These are phyloP conservation scores for Thomomys bottae DNA, from an alignment of 2,113 vertebrate genomes.

Conservation along the genomic window DNA sequence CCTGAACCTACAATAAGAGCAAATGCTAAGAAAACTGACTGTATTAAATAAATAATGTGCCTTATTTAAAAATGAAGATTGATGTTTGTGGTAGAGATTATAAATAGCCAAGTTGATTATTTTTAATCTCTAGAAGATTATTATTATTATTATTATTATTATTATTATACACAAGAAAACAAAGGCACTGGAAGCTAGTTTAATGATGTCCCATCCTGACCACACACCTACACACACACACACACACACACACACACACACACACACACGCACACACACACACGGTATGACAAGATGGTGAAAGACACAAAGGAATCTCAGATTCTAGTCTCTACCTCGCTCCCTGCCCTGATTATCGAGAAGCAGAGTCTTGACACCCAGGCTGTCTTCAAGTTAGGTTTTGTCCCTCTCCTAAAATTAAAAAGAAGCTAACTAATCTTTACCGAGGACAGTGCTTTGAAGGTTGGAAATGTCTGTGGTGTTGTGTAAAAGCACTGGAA, in stretches of 20 bases:
- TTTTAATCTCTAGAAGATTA: not conserved
- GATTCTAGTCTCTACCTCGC: not conserved
- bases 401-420: not conserved
- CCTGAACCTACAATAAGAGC: too few relatives aligned
- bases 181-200: not conserved
- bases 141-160: not conserved
- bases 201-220: not conserved
- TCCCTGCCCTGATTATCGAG: not conserved
- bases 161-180: not conserved
- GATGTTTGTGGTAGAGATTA: not conserved
- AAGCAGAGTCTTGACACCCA: not conserved
- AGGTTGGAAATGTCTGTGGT: not conserved
- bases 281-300: not conserved
- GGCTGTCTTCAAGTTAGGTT: not conserved
- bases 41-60: too few relatives aligned
- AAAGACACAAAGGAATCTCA: not conserved
- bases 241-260: too few relatives aligned
- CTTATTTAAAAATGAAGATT: too few relatives aligned
- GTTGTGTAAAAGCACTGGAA: conserved; percentile 1
- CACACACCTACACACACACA: too few relatives aligned
- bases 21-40: too few relatives aligned
- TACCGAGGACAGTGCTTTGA: not conserved
- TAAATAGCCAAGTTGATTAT: not conserved
- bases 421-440: not conserved
- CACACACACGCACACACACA: too few relatives aligned